phyloP scores from a whole-genome alignment of 2,888 invertebrate genomes.

The Frankliniella intonsa region DNA sequence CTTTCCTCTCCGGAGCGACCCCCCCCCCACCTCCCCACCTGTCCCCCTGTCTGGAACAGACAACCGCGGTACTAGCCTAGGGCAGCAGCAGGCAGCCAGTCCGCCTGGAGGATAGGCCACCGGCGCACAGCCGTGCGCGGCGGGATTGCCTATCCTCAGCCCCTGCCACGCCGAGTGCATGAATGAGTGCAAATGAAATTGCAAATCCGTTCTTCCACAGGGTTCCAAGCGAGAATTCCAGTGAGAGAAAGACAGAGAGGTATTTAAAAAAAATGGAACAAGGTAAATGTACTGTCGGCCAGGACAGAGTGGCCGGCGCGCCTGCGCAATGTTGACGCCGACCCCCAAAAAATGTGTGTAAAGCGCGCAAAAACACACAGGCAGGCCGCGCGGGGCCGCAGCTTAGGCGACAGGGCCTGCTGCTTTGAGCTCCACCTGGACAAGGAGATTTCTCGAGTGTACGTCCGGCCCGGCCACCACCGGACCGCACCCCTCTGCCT shows the following conservation, averaged over 20 bases:
- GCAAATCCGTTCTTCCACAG: too few species aligned
- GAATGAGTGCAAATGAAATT: too few species aligned
- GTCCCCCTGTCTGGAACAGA: too few species aligned
- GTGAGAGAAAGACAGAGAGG: not conserved
- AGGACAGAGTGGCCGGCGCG: too few species aligned
- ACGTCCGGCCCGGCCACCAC: not conserved
- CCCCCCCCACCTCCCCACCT: too few species aligned
- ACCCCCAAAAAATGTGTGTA: not conserved
- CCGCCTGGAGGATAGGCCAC: not conserved
- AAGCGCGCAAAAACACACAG: not conserved
- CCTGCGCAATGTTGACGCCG: too few species aligned
- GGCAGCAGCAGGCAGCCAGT: not conserved
- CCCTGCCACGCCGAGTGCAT: not conserved
- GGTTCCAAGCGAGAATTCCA: not conserved
- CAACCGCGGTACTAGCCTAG: too few species aligned
- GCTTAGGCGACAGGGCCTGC: not conserved
- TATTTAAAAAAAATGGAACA: not conserved
- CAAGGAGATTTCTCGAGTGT: constrained; percentile 6
- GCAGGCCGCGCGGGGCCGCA: not conserved
- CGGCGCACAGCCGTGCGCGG: not conserved
- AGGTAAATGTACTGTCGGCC: too few species aligned
- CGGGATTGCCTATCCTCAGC: not conserved
- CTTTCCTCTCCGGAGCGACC: too few species aligned
- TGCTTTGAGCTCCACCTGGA: not conserved
- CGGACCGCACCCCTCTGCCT: not conserved